phyloP scores from a whole-genome alignment of 2,888 invertebrate genomes.

The Dioctria linearis region DNA sequence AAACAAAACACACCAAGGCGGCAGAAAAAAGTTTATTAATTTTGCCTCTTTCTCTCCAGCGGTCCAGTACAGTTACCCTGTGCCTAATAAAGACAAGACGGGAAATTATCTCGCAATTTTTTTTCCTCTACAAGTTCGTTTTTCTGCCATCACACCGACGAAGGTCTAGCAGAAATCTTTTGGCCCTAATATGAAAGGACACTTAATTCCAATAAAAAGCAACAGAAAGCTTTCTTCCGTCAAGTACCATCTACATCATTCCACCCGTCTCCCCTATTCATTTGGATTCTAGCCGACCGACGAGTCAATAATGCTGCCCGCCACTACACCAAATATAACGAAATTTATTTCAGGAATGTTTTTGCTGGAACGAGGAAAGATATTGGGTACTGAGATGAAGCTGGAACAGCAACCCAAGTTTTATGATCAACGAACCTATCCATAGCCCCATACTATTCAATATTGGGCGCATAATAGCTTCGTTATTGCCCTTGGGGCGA shows the following conservation, averaged over 20 bases:
- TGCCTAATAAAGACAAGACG: slow-evolving; percentile 37
- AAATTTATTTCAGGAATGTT: slow-evolving; percentile 41
- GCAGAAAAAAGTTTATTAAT: slow-evolving; percentile 27
- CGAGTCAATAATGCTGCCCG: slow-evolving; percentile 41
- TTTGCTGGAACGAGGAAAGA: background rate
- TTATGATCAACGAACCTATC: slow-evolving; percentile 44
- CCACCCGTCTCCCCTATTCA: background rate
- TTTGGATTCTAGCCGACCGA: slow-evolving; percentile 24
- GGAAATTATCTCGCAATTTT: slow-evolving; percentile 39
- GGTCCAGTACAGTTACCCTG: background rate
- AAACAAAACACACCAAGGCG: background rate
- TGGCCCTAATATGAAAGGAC: slow-evolving; percentile 11
- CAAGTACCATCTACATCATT: background rate
- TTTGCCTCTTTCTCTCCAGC: slow-evolving; percentile 1
- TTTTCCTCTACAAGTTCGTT: slow-evolving; percentile 12
- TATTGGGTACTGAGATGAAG: background rate
- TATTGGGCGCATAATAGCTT: slow-evolving; percentile 23
- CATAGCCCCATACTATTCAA: background rate
- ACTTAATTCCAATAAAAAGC: slow-evolving; percentile 50
- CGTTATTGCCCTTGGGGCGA: slow-evolving; percentile 23
- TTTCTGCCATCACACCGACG: background rate
- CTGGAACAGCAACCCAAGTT: slow-evolving; percentile 11
- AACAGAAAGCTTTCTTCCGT: slow-evolving; percentile 35
- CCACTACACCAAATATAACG: slow-evolving; percentile 43
- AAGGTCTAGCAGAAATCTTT: background rate